Base-by-base conservation (phyloP, 2,888 invertebrate species). In the Leucophenga maculata region DNA sequence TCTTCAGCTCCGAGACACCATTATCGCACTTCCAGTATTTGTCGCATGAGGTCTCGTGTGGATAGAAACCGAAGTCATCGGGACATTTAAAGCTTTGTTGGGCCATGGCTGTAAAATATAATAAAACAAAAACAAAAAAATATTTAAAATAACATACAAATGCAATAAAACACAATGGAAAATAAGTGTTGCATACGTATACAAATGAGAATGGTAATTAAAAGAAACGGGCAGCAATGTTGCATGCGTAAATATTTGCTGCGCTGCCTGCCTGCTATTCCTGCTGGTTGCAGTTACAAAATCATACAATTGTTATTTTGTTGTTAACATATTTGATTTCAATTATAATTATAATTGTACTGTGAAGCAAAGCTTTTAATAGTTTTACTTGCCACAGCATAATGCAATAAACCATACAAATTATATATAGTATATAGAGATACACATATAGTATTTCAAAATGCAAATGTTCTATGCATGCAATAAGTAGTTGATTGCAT, bases 1-100 rank as follows among this genome's bases (percentile, higher is more conserved):
- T 96, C 89, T 97, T 97, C 78, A 97, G 90, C 85, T 96, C 96
- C 70, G 96, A 93, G 11, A 89, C 93, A 78, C 94, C 95, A 84
- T 95, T 95, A 89, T 97, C 96, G 87, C 97, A 97, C 89, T 97
- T 96, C 95, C 95, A 97, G 90, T 97, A 97, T 89, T 97, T 97
- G 91, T 97, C 97, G 89, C 97, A 97, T 65, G 95, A 95, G 72
- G 91, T 87, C 86, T 93, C 93, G 89, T 97, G 97, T 70, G 97
- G 96, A 90, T 96, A 97, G 91, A 97, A 97, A 44, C 97, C 97
- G 87, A 95, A 96, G 88, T 96, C 96, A 86, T 97, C 96, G 44
- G 97, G 97, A 86, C 97, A 97, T 91, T 96, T 95, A 92, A 97
- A 97, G 86, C 90, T 91, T 78, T 95, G 95, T 89, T 95, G 95